phyloP scores from a whole-genome alignment of 2,113 vertebrate genomes.

The Odontesthes bonariensis region DNA sequence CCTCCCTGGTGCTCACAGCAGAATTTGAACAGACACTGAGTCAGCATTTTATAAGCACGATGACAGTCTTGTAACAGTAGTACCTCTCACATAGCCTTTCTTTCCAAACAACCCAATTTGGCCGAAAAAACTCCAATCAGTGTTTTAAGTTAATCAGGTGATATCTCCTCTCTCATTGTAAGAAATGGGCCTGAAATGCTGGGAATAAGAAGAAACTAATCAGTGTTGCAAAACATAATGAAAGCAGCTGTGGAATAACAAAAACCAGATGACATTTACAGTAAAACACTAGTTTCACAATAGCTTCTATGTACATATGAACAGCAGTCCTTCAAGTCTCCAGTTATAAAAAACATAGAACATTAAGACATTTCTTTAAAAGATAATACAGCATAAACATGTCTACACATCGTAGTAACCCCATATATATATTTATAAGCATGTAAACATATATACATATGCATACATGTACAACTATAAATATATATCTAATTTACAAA shows the following conservation, averaged over 20 bases:
- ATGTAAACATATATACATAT: slow-evolving; percentile 83
- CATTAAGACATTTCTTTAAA: slow-evolving; percentile 74
- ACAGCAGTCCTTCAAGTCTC: slow-evolving; percentile 98
- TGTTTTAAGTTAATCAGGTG: slow-evolving; percentile 10
- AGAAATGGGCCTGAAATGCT: slow-evolving; percentile 47
- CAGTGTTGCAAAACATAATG: slow-evolving; percentile 60
- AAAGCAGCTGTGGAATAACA: slow-evolving; percentile 72
- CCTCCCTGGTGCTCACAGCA: slow-evolving; percentile 8
- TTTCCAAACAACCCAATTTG: slow-evolving; percentile 20
- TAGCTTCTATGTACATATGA: slow-evolving; percentile 93
- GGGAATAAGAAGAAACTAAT: slow-evolving; percentile 53
- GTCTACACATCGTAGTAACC: slow-evolving; percentile 85
- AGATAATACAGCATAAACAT: slow-evolving; percentile 89
- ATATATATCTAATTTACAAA: slow-evolving; percentile 86
- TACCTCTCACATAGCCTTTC: not conserved
- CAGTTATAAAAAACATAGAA: slow-evolving; percentile 88
- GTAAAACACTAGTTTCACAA: slow-evolving; percentile 90
- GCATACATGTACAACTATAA: slow-evolving; percentile 86
- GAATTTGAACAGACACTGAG: slow-evolving; percentile 5
- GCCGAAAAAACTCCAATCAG: slow-evolving; percentile 11
- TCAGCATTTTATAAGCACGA: slow-evolving; percentile 23
- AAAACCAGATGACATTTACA: slow-evolving; percentile 86
- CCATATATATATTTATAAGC: slow-evolving; percentile 80
- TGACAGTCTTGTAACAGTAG: slow-evolving; percentile 22
- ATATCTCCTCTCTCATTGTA: slow-evolving; percentile 13